phyloP scores from a whole-genome alignment of 1,140 invertebrate species.

The Planococcus citri region DNA sequence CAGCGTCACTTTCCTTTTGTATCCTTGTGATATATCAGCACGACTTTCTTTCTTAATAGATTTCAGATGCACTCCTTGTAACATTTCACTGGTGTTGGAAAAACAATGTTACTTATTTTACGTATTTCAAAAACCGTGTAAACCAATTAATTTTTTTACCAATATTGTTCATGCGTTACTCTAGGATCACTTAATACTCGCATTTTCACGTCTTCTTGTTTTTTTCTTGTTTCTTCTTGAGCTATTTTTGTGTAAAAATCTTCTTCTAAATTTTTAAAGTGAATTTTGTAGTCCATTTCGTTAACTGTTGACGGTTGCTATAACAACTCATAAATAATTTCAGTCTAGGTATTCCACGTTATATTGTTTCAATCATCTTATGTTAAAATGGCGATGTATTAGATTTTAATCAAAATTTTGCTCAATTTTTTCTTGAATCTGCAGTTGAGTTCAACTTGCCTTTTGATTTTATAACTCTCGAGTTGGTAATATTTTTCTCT shows the following conservation, averaged over 20 bases:
- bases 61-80: neutral
- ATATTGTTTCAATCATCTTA: too few relatives aligned
- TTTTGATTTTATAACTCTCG: too few relatives aligned
- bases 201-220: neutral
- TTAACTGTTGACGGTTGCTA: too few relatives aligned
- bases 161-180: neutral
- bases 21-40: neutral
- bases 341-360: too few relatives aligned
- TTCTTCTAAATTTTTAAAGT: neutral
- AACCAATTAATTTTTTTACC: neutral
- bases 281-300: neutral
- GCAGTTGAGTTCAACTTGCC: too few relatives aligned
- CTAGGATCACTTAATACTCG: neutral
- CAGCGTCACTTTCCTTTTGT: neutral
- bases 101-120: neutral
- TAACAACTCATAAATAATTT: too few relatives aligned
- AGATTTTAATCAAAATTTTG: too few relatives aligned
- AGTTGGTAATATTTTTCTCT: too few relatives aligned
- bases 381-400: too few relatives aligned
- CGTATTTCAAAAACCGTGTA: too few relatives aligned
- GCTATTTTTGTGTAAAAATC: neutral
- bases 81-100: neutral
- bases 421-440: too few relatives aligned
- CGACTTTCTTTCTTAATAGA: neutral
- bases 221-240: neutral